phyloP scores from a whole-genome alignment of 2,888 invertebrate species.

The Daptonema setosum region DNA sequence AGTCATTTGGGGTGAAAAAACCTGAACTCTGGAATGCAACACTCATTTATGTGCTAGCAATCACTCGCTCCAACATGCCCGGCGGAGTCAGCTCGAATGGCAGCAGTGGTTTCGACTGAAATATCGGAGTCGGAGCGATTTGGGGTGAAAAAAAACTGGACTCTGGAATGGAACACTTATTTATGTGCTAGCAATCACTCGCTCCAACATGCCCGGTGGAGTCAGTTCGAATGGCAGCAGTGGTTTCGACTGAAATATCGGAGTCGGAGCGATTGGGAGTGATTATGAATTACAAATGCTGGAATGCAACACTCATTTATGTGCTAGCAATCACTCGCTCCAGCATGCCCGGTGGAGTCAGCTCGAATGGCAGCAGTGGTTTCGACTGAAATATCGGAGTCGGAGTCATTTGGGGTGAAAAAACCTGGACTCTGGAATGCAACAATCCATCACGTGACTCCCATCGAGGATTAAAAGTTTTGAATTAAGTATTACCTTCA shows the following conservation, averaged over 20 bases:
- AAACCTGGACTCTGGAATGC: too few species aligned
- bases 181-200: conserved; percentile 30
- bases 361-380: conserved; percentile 29
- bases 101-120: conserved; percentile 17
- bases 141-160: too few species aligned
- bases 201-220: conserved; percentile 31
- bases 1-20: conserved; percentile 28
- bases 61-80: conserved; percentile 32
- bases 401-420: too few species aligned
- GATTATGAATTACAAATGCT: too few species aligned
- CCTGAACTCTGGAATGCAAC: too few species aligned
- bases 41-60: background rate
- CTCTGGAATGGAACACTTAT: too few species aligned
- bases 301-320: background rate
- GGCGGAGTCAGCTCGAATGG: conserved; percentile 31
- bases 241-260: conserved; percentile 10
- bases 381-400: background rate
- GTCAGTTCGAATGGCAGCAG: conserved; percentile 30
- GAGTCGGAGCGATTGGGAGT: conserved; percentile 25
- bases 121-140: background rate
- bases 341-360: conserved; percentile 31
- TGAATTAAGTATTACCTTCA: too few species aligned
- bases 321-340: conserved; percentile 29
- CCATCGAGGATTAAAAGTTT: too few species aligned
- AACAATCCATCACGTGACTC: too few species aligned